Evolutionary conservation across 2,888 invertebrate genomes (phyloP), one percentile per base, ranked within the genome.

Genomic region (Heliconius erato): DNA sequence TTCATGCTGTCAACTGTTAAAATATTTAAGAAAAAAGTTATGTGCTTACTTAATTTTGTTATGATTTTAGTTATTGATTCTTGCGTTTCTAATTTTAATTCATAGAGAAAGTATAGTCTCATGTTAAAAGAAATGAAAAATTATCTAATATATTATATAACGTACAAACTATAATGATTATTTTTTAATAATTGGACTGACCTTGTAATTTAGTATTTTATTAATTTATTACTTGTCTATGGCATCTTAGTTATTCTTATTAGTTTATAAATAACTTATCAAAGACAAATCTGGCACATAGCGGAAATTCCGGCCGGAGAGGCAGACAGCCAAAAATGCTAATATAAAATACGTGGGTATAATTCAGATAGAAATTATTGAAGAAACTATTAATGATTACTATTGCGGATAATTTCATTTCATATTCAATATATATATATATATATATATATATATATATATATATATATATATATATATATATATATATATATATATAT

Each of bases 311-410:
- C 63, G 26, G 40, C 63, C 35, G 26, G 76, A 76, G 40, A 76
- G 76, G 76, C 76, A 63, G 76, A 63, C 76, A 16, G 76, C 76
- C 76, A 76, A 78, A 59, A 77, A 11, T 74, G 67, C 16, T 76
- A 32, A 4, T 74, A 76, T 40, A 26, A 63, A 76, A 7, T 72
- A 72, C 40, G 49, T 72, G 26, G 26, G 26, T 72, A 49, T 44
- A 40, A 72, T 72, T 16, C 26, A 72, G 16, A 72, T 44, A 19
- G 6, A 49, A 19, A 72, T 26, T 26, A 40, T 26, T 54, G 49
- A 54, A 59, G 59, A 59, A 59, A 63, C 4, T 63, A n/a, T n/a
- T n/a, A 63, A 63, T n/a, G 11, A n/a, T n/a, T n/a, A 63, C 1
- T 63, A 63, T 63, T 63, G 63, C 11, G 0, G n/a, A 63, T 63